A percentile compares a stretch with the other conserved stretches of the same genome.
Evolutionary conservation across 2,888 invertebrate species (phyloP).

Genomic region (Cephus sareptanus): DNA sequence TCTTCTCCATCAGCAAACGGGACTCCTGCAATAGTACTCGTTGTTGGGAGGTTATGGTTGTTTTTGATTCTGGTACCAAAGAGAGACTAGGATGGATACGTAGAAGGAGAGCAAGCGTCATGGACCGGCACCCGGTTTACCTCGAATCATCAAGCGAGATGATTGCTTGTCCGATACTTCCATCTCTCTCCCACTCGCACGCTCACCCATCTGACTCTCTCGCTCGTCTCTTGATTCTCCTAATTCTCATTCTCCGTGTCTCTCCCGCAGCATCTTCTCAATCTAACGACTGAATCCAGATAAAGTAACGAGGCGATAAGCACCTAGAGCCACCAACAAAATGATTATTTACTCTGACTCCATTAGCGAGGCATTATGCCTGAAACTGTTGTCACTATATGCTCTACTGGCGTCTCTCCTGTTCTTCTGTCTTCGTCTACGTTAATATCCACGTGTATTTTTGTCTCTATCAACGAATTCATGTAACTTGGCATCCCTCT

Average conservation of each 20-base stretch:
- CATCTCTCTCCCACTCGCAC: not conserved
- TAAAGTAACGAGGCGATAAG: slow-evolving; percentile 6
- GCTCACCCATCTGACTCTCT: not conserved
- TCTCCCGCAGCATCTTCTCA: not conserved
- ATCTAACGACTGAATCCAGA: slow-evolving; percentile 1
- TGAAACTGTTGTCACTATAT: slow-evolving; percentile 15
- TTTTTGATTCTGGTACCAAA: not conserved
- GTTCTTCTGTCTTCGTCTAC: not conserved
- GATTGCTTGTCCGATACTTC: slow-evolving; percentile 4
- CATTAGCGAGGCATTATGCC: slow-evolving; percentile 12
- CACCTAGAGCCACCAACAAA: not conserved
- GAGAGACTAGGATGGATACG: not conserved
- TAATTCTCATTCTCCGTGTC: not conserved
- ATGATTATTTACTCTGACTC: slow-evolving; percentile 17
- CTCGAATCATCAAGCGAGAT: slow-evolving; percentile 12
- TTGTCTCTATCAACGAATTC: not conserved
- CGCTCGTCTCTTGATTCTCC: not conserved
- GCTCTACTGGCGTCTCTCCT: not conserved
- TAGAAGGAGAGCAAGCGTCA: not conserved
- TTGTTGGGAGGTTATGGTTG: not conserved
- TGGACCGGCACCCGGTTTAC: not conserved
- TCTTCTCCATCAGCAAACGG: not conserved
- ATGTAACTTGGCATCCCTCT: not conserved
- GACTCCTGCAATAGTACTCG: not conserved
- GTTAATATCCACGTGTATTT: not conserved